A percentile compares a stretch with the other conserved stretches of the same genome.
These are phyloP conservation scores for Minunthozetes semirufus DNA, from an alignment of 2,888 invertebrate genomes.

Conservation along the genomic window DNA sequence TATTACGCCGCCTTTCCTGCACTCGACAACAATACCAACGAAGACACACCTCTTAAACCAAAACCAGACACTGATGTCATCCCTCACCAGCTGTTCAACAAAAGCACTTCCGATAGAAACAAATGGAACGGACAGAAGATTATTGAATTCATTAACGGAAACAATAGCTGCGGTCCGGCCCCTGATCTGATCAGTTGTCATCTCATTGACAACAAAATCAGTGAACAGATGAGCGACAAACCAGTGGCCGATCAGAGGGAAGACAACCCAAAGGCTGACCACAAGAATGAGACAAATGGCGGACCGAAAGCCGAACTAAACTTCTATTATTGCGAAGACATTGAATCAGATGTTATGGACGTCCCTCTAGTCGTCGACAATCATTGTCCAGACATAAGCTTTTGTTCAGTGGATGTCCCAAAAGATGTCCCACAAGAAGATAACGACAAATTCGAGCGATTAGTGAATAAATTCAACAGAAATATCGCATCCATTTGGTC, in stretches of 20 bases:
- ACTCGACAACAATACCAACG: slow-evolving; percentile 43
- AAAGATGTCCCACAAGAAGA: no score
- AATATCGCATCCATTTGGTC: slow-evolving; percentile 36
- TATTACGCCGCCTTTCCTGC: slow-evolving; percentile 52
- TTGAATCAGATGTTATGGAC: background rate
- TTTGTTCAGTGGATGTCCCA: slow-evolving; percentile 45
- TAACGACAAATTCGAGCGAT: slow-evolving; percentile 44
- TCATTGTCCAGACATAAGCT: background rate
- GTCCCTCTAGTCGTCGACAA: background rate
- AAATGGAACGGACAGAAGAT: slow-evolving; percentile 27
- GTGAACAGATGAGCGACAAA: background rate
- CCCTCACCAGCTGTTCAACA: background rate
- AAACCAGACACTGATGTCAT: background rate
- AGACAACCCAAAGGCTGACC: no score
- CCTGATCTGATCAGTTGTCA: background rate
- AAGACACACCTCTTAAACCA: background rate
- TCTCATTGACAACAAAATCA: background rate
- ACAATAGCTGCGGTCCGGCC: background rate
- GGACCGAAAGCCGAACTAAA: no score
- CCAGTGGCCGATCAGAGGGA: background rate
- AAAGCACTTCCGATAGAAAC: background rate
- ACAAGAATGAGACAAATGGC: no score
- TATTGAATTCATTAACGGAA: slow-evolving; percentile 1
- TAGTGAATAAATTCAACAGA: slow-evolving; percentile 34
- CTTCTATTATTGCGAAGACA: no score